Evolutionary conservation across 2,797 vertebrate species (phyloP), one percentile per base, ranked within the genome.

Genomic region (Babyrousa celebensis): DNA sequence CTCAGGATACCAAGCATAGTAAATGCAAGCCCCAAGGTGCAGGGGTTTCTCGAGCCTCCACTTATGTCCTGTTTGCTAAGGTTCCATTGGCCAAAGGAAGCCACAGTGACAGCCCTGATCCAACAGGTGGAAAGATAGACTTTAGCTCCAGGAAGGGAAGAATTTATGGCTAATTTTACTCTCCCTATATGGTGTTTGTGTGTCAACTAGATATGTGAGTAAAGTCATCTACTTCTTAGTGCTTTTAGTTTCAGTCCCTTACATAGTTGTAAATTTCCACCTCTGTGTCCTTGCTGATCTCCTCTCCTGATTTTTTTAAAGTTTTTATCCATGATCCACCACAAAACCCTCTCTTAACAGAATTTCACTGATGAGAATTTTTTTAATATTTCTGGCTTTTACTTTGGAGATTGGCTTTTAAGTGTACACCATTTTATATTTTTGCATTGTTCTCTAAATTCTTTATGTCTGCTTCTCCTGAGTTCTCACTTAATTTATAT

Each of bases 401-500:
- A 17, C 32, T 11, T 77, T 75, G 23, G 48, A 21, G 84, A 36
- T n/a, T 79, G 12, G 25, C 15, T 71, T 87, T 96, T 79, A 74
- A 52, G 74, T 82, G 16, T 56, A 40, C 17, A 43, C 17, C 32
- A 25, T 83, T 86, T 86, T 72, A 74, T 62, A 72, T 91, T 82
- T 77, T 80, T 54, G 12, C 23, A 78, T 74, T 60, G 40, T 89
- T 89, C 18, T 93, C 21, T 83, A 36, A 87, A 52, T 65, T 83
- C n/a, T 85, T 62, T 82, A 14, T 75, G 12, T 62, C 20, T 78
- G 12, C 0, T 68, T 92, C 54, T 90, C 56, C 56, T 62, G 62
- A 82, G 18, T 86, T 89, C 75, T 89, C 48, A 75, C 12, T 6
- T 63, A 85, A 84, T 77, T 93, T 90, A 43, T n/a, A 15, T 85